Evolutionary conservation across 2,888 invertebrate genomes (phyloP).

Genomic region (Drosophila fungiperda): DNA sequence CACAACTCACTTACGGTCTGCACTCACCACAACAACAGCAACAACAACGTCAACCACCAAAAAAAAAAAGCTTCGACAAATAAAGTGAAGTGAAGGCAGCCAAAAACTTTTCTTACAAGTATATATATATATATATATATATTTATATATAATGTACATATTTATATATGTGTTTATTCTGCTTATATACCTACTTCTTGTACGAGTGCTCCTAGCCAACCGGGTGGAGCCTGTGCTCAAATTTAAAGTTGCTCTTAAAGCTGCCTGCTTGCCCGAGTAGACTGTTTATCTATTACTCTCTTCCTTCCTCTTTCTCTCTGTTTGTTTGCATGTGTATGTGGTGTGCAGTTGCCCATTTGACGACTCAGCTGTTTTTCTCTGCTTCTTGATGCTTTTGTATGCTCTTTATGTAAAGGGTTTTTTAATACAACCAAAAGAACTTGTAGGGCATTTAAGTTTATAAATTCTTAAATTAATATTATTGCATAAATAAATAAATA

Average conservation of each 20-base stretch:
- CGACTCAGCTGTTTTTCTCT: conserved; percentile 33
- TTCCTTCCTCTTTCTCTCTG: neutral
- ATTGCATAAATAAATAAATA: neutral
- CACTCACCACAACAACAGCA: conserved; percentile 8
- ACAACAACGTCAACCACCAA: conserved; percentile 28
- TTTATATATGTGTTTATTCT: neutral
- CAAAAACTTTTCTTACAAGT: conserved; percentile 54
- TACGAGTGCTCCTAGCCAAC: conserved; percentile 22
- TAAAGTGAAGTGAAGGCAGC: conserved; percentile 41
- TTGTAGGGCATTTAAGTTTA: neutral
- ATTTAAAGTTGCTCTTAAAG: conserved; percentile 65
- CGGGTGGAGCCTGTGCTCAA: conserved; percentile 17
- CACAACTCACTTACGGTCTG: neutral
- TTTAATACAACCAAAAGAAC: neutral
- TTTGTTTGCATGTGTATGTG: neutral
- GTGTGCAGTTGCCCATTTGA: conserved; percentile 23
- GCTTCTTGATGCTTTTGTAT: conserved; percentile 26
- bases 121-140: neutral
- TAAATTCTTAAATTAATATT: neutral
- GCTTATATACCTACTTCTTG: neutral
- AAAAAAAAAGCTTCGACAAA: conserved; percentile 60
- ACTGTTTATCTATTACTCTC: conserved; percentile 18
- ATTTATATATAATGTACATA: neutral
- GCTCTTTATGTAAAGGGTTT: conserved; percentile 1
- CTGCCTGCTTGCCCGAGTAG: conserved; percentile 10